Evolutionary conservation across 2,113 vertebrate genomes (phyloP), one percentile per base, ranked within the genome.

Genomic region (Probosciger aterrimus): DNA sequence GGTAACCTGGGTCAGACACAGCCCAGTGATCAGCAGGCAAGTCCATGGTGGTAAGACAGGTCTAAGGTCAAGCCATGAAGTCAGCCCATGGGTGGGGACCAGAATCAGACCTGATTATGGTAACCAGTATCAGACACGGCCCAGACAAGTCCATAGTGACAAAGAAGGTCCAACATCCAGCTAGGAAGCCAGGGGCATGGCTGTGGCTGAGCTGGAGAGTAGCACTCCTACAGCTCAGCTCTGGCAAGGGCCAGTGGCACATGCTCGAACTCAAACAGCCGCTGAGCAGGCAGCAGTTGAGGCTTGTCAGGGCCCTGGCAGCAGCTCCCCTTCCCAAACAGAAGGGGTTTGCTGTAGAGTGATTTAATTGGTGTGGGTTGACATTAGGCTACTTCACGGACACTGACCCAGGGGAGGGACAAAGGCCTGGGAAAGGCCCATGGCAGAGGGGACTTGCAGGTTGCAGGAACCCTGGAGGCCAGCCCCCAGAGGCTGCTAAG

Each of bases 131-230:
- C 44, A 49, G 27, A 30, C 16, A 17, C 19, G 43, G 22, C 7
- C 24, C 6, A 78, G 27, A 28, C 1, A 5, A 83, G n/a, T 31
- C 28, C 5, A 3, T 14, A 35, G 39, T 5, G 23, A 20, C 1
- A 3, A 57, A n/a, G 23, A 16, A 53, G 31, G 55, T 75, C 74
- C 18, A 35, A 18, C 14, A 13, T 24, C 5, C 13, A 39, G 55
- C 24, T 24, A 3, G 60, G n/a, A 67, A 62, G 33, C 7, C 15
- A 37, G 11, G 14, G 4, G 6, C 18, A 28, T 0, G 0, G 44
- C 59, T 41, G 25, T 28, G 31, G 10, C 81, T 70, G 83, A 70
- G 25, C 25, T 63, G 23, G n/a, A 35, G 35, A 62, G 4, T 44
- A 50, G 9, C 39, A 35, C 6, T 69, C 33, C 33, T 41, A 7